Base-by-base conservation (phyloP, 2,888 invertebrate genomes). In the Drosophila austrosaltans region DNA sequence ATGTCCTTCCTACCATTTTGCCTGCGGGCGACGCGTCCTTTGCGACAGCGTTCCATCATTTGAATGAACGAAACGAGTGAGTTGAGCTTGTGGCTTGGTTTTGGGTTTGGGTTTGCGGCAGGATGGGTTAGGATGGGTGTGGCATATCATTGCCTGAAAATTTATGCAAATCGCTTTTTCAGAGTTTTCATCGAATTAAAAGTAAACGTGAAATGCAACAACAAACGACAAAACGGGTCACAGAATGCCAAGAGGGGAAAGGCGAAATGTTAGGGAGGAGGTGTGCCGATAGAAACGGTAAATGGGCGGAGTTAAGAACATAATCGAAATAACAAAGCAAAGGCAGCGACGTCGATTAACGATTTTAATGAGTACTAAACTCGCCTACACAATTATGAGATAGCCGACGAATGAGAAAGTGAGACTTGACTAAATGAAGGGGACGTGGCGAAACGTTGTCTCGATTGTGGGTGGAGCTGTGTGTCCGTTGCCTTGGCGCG, bases 351-450 rank as follows among this genome's bases (percentile, higher is more conserved):
- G 78, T 64, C 87, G 83, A 84, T 84, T 84, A 88, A 88, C 82
- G 75, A 60, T 87, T 88, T 87, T 84, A 84, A 84, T 84, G 83
- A 84, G 87, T 84, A 81, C 89, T 79, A 87, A 74, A 77, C 87
- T 87, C 82, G 87, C 89, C 89, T 78, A 81, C 75, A 72, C 79
- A 83, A 88, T 88, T 88, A 83, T 87, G 87, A 81, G 82, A 87
- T 79, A 86, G 73, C 81, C 63, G 22, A 48, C 48, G 48, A 25
- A 48, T 48, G 22, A 25, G 22, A 48, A 48, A 48, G 25, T 48
- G 25, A 12, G 48, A 25, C 48, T 48, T 22, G 10, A 48, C 48
- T 48, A 48, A 48, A 48, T 25, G 48, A 48, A 25, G 48, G 22
- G 48, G 48, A 48, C 4, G 48, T 10, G 25, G 25, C 10, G 22